Evolutionary conservation across 2,888 invertebrate species (phyloP), one percentile per base, ranked within the genome.

Genomic region (Eristalis pertinax): DNA sequence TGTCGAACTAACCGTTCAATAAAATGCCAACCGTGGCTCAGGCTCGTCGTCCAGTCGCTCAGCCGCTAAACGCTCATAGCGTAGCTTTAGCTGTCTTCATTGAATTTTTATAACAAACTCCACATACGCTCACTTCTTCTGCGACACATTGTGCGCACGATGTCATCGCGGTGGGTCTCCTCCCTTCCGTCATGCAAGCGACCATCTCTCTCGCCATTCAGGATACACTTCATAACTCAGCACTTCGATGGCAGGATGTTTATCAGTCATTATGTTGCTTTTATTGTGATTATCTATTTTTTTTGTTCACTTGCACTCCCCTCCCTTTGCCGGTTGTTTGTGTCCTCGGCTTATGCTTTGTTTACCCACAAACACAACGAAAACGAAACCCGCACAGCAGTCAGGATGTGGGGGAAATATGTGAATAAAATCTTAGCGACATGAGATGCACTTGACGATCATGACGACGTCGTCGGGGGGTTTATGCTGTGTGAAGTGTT

Each of bases 181-280:
- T 68, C 29, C 15, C 60, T 63, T 19, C 50, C 26, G 11, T 60
- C 10, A 26, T 26, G 60, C 2, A 60, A 24, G 60, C 60, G 26
- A 24, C 0, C 60, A 29, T 60, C 26, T 26, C n/a, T 60, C 24
- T 26, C 60, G 13, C 5, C 13, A 26, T 24, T 60, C 56, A 77
- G 77, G 85, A 83, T 84, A 65, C 68, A 82, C 77, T 85, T 63
- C 68, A 69, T 74, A 85, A 29, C 82, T 78, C 73, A 73, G 77
- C 74, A 77, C 85, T 83, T 75, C 32, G 63, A 74, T 62, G 74
- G 10, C 86, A 86, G 86, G 86, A 86, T 83, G 78, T 78, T 83
- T 78, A 83, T 86, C 83, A 75, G 78, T 78, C 65, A 58, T 83
- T 86, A 69, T 63, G 67, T 79, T 86, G 83, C 86, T 83, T 86